A percentile compares a stretch with the other conserved stretches of the same genome.
phyloP scores from a whole-genome alignment of 2,797 vertebrate genomes.

The Gambelia wislizenii region DNA sequence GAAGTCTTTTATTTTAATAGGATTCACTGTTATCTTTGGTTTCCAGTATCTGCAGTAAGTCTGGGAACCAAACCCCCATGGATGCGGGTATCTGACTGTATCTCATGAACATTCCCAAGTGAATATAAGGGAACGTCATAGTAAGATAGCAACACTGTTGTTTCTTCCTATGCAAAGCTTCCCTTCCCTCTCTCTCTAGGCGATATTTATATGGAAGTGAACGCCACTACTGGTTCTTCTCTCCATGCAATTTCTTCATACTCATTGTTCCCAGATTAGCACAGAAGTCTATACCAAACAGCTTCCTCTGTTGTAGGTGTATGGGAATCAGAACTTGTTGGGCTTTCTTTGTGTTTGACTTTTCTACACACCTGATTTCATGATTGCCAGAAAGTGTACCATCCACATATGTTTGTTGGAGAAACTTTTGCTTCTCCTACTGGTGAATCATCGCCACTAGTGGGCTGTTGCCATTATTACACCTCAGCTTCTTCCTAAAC shows the following conservation, averaged over 20 bases:
- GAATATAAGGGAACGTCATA: not conserved
- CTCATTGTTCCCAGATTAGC: not conserved
- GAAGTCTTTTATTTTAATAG: too few relatives aligned
- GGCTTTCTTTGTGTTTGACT: not conserved
- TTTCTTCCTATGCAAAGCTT: not conserved
- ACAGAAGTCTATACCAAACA: not conserved
- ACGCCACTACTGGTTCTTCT: not conserved
- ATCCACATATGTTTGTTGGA: not conserved
- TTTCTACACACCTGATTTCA: conserved; percentile 19
- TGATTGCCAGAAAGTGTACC: not conserved
- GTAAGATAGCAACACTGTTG: not conserved
- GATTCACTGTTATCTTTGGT: too few relatives aligned
- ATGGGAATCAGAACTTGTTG: not conserved
- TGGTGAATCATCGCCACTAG: not conserved
- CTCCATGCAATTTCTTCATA: not conserved
- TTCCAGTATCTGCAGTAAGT: too few relatives aligned
- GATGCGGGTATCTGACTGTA: not conserved
- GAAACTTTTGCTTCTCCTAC: conserved; percentile 34
- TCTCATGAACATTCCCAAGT: too few relatives aligned
- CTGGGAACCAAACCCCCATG: too few relatives aligned
- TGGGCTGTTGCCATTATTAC: not conserved
- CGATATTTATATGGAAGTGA: not conserved
- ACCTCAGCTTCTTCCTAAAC: conserved; percentile 14
- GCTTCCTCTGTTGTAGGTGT: not conserved
- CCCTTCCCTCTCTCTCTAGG: not conserved